Base-by-base conservation (phyloP, 2,113 vertebrate species). In the Sapayoa aenigma region DNA sequence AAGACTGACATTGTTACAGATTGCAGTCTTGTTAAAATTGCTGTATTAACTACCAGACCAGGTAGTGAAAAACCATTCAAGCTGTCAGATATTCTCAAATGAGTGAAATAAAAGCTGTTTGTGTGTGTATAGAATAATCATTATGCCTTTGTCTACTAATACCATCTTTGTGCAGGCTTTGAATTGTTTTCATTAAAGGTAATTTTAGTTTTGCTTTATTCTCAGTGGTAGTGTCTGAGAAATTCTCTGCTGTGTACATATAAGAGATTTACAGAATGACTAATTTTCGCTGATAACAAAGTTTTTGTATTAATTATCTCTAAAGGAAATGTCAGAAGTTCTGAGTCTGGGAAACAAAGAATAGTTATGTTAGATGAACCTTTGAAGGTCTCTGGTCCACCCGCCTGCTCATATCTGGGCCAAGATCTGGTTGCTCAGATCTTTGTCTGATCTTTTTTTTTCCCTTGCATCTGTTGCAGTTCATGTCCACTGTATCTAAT, bases 31-130 rank as follows among this genome's bases (percentile, higher is more conserved):
- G 80, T 95, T 96, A 93, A 95, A 95, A 95, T 96, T 93, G 93
- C 83, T 3, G 1, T 88, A 92, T 96, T 95, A 96, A 84, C 94
- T 94, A 66, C 2, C 14, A 85, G 67, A 41, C 91, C 95, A 94
- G 91, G 91, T 95, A 95, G 71, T 50, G 74, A 93, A 89, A 93
- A 95, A 83, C 81, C 67, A 82, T 96, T 97, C 84, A 94, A 87
- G 83, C 92, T 96, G 95, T 97, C 96, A 97, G 91, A 87, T 96
- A 68, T 80, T 93, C 83, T 94, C 89, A 87, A 74, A 94, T 88
- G 69, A 85, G 60, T 77, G 87, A 96, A 93, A 91, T 94, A 93
- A 96, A 96, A 94, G 89, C 87, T 91, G 91, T 96, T 94, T 94
- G 37, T 90, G 39, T 96, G 78, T 94, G 84, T 91, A 84, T n/a